Evolutionary conservation across 2,888 invertebrate genomes (phyloP).

Genomic region (Ectemnius continuus): DNA sequence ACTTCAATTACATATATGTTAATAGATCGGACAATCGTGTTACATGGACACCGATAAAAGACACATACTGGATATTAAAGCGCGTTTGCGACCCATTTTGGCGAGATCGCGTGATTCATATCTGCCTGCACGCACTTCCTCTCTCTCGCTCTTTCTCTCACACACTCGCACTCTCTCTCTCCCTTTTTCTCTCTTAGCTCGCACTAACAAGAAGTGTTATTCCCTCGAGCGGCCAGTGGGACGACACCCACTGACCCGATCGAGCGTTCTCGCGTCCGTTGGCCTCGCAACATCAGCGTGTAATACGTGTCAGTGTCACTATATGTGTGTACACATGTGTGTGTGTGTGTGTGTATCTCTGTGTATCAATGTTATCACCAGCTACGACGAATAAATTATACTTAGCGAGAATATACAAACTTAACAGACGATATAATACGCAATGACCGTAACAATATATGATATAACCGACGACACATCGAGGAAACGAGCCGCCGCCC

Average conservation of each 20-base stretch:
- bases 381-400: constrained; percentile 8
- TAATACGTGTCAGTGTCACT: no score
- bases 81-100: not conserved
- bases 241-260: no score
- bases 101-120: not conserved
- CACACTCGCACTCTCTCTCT: not conserved
- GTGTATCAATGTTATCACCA: not conserved
- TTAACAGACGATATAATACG: constrained; percentile 10
- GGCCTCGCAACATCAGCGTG: not conserved
- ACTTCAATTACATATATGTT: constrained; percentile 25
- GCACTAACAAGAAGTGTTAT: no score
- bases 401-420: constrained; percentile 6
- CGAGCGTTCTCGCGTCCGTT: not conserved
- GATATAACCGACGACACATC: constrained; percentile 4
- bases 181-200: no score
- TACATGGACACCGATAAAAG: constrained; percentile 6
- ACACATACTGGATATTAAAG: not conserved
- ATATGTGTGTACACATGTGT: no score
- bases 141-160: not conserved
- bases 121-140: not conserved
- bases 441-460: constrained; percentile 6
- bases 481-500: no score
- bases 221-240: no score
- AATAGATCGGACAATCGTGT: constrained; percentile 26
- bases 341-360: no score